Evolutionary conservation across 2,797 vertebrate genomes (phyloP).

Genomic region (Okamejei kenojei): DNA sequence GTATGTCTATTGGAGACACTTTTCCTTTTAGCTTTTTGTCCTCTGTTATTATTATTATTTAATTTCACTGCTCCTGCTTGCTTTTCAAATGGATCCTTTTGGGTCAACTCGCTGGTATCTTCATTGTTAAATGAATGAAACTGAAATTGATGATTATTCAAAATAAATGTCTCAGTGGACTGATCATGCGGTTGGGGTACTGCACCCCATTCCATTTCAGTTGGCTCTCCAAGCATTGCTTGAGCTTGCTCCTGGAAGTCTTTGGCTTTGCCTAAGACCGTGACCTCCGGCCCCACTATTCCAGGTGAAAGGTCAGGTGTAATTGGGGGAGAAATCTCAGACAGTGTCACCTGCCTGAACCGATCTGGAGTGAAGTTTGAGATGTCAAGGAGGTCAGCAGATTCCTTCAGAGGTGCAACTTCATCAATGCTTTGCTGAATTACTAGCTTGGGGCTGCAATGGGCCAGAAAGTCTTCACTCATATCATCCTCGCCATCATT

Average conservation of each 20-base stretch:
- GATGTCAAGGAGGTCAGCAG: constrained; percentile 95
- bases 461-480: constrained; percentile 89
- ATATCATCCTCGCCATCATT: constrained; percentile 90
- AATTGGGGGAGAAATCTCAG: constrained; percentile 92
- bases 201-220: constrained; percentile 84
- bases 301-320: constrained; percentile 94
- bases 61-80: constrained; percentile 63
- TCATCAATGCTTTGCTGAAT: constrained; percentile 96
- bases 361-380: constrained; percentile 99
- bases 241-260: constrained; percentile 77
- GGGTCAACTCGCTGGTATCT: constrained; percentile 72
- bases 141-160: constrained; percentile 83
- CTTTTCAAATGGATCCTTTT: constrained; percentile 76
- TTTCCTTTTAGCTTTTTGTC: constrained; percentile 89
- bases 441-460: constrained; percentile 97
- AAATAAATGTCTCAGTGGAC: constrained; percentile 68
- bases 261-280: constrained; percentile 71
- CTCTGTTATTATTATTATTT: constrained; percentile 67
- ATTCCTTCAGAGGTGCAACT: constrained; percentile 90
- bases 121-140: constrained; percentile 89
- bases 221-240: constrained; percentile 63
- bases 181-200: constrained; percentile 75
- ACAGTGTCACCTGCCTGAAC: constrained; percentile 92
- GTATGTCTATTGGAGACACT: constrained; percentile 74
- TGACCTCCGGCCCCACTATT: constrained; percentile 78